Conservation (phyloP, 2,113 vertebrate genomes). For the Apteryx owenii region DNA sequence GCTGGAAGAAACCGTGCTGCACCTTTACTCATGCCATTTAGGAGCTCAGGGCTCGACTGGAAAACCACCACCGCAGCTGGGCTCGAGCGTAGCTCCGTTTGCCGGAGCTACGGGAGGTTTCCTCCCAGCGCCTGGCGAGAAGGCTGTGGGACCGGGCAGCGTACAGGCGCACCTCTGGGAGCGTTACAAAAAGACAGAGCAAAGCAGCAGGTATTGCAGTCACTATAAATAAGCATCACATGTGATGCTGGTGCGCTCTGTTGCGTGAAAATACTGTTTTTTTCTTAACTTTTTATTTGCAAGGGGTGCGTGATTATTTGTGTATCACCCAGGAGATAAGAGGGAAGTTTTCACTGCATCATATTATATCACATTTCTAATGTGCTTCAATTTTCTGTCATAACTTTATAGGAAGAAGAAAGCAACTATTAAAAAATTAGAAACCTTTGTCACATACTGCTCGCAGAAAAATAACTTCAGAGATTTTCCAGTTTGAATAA, state of each 20-base stretch:
- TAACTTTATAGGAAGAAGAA: neutral
- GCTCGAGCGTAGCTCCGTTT: too few relatives aligned
- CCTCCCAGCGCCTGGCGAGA: neutral
- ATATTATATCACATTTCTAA: neutral
- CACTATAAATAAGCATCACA: neutral
- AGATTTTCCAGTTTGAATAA: slow-evolving; percentile 33
- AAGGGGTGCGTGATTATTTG: neutral
- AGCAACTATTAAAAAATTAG: neutral
- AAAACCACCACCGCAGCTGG: neutral
- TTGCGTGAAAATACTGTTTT: neutral
- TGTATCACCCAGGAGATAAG: neutral
- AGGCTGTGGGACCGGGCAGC: neutral
- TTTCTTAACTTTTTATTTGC: neutral
- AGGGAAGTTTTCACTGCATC: neutral
- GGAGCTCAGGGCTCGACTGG: neutral
- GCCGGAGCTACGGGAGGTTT: neutral
- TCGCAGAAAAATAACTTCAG: slow-evolving; percentile 45
- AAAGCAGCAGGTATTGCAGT: neutral
- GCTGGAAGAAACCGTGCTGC: neutral
- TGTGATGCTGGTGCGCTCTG: neutral
- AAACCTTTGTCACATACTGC: neutral
- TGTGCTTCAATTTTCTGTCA: neutral
- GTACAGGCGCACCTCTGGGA: neutral
- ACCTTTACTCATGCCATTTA: neutral
- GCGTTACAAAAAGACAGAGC: neutral